phyloP scores from a whole-genome alignment of 2,797 vertebrate species.

The Chelon labrosus region DNA sequence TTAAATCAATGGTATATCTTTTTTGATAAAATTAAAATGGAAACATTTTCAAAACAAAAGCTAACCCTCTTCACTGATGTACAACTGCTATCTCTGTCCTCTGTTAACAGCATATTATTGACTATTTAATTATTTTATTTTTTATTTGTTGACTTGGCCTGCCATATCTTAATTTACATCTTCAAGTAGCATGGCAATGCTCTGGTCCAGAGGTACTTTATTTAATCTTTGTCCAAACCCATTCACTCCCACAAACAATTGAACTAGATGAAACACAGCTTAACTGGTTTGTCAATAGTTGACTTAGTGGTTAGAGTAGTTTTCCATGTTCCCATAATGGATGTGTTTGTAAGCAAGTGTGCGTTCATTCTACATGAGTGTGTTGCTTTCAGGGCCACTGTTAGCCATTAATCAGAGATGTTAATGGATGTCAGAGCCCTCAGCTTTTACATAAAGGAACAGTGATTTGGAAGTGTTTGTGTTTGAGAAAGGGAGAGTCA shows the following conservation, averaged over 20 bases:
- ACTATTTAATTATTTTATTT: too few species aligned
- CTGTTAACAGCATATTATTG: too few species aligned
- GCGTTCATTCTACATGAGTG: conserved; percentile 41
- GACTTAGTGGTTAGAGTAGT: conserved; percentile 43
- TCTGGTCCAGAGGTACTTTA: not conserved
- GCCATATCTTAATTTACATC: not conserved
- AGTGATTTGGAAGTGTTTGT: conserved; percentile 24
- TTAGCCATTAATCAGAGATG: conserved; percentile 69
- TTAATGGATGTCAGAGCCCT: conserved; percentile 61
- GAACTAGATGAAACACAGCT: conserved; percentile 25
- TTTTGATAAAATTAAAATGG: too few species aligned
- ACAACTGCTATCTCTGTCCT: too few species aligned
- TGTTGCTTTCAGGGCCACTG: conserved; percentile 58
- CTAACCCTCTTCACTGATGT: too few species aligned
- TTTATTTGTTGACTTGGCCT: too few species aligned
- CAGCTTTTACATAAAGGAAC: conserved; percentile 21
- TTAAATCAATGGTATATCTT: too few species aligned
- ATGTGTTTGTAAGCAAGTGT: conserved; percentile 53
- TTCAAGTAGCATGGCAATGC: not conserved
- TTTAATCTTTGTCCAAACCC: not conserved
- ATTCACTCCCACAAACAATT: conserved; percentile 14
- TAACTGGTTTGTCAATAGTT: conserved; percentile 59
- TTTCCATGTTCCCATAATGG: conserved; percentile 59
- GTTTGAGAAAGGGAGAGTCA: not conserved
- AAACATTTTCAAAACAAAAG: too few species aligned